Base-by-base conservation (phyloP, 2,888 invertebrate genomes). In the Pseudeuparius sepicola region DNA sequence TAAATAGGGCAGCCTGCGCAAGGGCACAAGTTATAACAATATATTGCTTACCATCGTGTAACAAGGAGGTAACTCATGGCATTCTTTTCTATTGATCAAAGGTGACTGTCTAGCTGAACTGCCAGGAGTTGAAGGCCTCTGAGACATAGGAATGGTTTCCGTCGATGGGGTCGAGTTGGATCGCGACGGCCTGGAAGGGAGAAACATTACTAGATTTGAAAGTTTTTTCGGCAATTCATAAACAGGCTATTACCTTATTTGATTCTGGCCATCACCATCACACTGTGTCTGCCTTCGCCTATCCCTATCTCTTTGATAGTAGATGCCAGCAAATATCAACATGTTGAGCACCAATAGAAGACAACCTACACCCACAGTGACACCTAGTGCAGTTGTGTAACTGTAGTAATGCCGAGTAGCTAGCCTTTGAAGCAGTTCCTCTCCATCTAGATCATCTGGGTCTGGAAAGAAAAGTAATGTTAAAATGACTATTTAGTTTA, bases 281-380 rank as follows among this genome's bases (percentile, higher is more conserved):
- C 53, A 55, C 43, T 44, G 48, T 34, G 43, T 44, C 27, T 53
- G 53, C 37, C 55, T 46, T 33, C 55, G 51, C 17, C 59, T 51
- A 41, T 75, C 69, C 2, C 75, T 65, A 18, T 75, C 75, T n/a
- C 79, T 61, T 54, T 80, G 80, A 46, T 79, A 73, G 56, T 79
- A 81, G 49, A 80, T 79, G 2, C 82, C 83, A 2, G 83, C 81
- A 53, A 82, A 83, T 44, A 83, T 81, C 38, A 81, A 61, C 65
- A 79, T 75, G 57, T 81, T 80, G 14, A 81, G 66, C 2, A 79
- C 71, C 13, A 81, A 62, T 15, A 81, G 68, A 44, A 80, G 72
- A 55, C 79, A 80, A 9, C 80, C 81, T 2, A 81, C 77, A 5
- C 79, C 79, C 5, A 80, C 78, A 3, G 83, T 83, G 43, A 83